Percentiles rank a stretch among this genome's conserved stretches.
Conservation (phyloP, 2,888 invertebrate species). For the Lycaena phlaeas region DNA sequence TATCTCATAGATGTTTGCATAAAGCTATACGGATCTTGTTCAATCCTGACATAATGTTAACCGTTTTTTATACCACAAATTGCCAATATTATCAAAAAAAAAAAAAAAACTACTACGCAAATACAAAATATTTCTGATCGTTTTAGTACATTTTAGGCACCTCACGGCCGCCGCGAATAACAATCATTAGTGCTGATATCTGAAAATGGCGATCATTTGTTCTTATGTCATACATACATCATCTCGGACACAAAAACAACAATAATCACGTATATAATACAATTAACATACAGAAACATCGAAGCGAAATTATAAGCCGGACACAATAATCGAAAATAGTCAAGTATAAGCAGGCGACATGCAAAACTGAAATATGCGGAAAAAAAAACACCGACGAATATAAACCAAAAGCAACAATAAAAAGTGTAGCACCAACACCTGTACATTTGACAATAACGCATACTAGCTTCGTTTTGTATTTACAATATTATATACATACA, state of each 20-base stretch:
- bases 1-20: too few species aligned
- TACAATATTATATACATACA: neutral
- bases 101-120: too few species aligned
- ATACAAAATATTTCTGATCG: too few species aligned
- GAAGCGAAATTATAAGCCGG: neutral
- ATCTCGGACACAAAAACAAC: neutral
- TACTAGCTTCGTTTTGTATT: constrained; percentile 30
- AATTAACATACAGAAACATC: neutral
- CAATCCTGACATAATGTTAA: too few species aligned
- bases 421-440: constrained; percentile 42
- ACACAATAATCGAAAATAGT: neutral
- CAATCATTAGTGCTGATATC: constrained; percentile 5
- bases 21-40: too few species aligned
- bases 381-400: neutral
- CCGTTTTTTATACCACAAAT: too few species aligned
- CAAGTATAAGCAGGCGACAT: constrained; percentile 9
- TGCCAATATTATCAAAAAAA: too few species aligned
- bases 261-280: neutral
- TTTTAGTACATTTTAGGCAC: constrained; percentile 4
- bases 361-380: constrained; percentile 1
- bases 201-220: constrained; percentile 9
- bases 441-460: constrained; percentile 29
- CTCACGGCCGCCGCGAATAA: constrained; percentile 3
- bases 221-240: neutral
- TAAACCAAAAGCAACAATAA: constrained; percentile 9